These are phyloP conservation scores for Diacarnus erythraeanus DNA, from an alignment of 37 sponge, comb jelly and placozoan species.

Conservation along the genomic window DNA sequence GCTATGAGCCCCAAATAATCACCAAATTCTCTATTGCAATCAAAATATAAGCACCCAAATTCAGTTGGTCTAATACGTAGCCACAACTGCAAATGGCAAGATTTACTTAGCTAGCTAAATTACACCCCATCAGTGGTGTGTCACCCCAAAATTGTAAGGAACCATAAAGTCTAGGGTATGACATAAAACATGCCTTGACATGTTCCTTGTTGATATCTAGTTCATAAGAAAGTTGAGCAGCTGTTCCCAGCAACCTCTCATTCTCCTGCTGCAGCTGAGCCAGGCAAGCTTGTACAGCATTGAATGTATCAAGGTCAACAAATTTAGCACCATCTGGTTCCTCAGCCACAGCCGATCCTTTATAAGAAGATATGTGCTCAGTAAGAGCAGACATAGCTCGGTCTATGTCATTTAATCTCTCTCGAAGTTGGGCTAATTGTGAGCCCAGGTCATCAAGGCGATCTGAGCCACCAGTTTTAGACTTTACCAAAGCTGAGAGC, in stretches of 20 bases:
- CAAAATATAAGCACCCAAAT: no score
- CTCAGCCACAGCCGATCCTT: constrained; percentile 9
- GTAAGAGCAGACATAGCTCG: constrained; percentile 69
- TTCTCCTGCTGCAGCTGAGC: constrained; percentile 80
- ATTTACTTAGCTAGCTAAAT: no score
- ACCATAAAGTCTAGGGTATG: no score
- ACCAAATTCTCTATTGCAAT: no score
- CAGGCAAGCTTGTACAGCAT: constrained; percentile 59
- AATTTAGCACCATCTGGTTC: constrained; percentile 46
- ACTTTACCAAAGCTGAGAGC: constrained; percentile 20
- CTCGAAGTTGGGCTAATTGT: constrained; percentile 78
- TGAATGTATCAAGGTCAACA: constrained; percentile 46
- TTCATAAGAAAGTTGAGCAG: constrained; percentile 78
- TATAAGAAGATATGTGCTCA: background rate
- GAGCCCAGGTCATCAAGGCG: constrained; percentile 69
- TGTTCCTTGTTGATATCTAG: constrained; percentile 82
- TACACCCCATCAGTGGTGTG: no score
- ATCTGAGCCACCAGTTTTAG: background rate
- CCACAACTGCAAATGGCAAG: no score
- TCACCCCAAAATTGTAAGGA: no score
- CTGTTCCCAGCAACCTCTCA: constrained; percentile 84
- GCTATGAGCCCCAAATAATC: no score
- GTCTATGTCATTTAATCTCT: constrained; percentile 82
- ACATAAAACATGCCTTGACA: constrained; percentile 81
- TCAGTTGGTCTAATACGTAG: no score